Evolutionary conservation across 2,113 vertebrate species (phyloP), one percentile per base, ranked within the genome.

Genomic region (Strigops habroptila): DNA sequence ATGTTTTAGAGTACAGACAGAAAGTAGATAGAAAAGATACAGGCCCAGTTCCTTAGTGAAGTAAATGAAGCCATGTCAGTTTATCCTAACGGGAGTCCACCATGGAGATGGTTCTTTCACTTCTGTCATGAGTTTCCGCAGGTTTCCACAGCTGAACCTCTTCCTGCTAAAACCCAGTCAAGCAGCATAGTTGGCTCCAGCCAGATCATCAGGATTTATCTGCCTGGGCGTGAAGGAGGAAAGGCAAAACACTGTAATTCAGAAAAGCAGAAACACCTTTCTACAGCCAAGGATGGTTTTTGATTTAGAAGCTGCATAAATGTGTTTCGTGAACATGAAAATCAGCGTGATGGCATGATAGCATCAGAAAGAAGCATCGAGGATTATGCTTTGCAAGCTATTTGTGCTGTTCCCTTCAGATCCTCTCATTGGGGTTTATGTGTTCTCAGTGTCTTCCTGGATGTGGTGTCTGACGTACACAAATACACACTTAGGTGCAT

Each of bases 31-130:
- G 24, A 21, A 57, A 52, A 70, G 22, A 22, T 12, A 25, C 28
- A 39, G n/a, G n/a, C 39, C n/a, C n/a, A 81, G 25, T 25, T 82
- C 37, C 18, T n/a, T 1, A 2, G 9, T 53, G 63, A 63, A 81
- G 60, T 8, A 41, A 67, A 33, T 0, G 0, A 2, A 3, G 25
- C 37, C 37, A 7, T 0, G 4, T 6, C 1, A 7, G 46, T 83
- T 77, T 83, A 24, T 88, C 55, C 57, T 12, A 3, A 22, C 22
- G 3, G 25, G 44, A 71, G 12, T 48, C 39, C 82, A 57, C 30
- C 51, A 27, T 4, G 13, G 51, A 59, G n/a, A 37, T 49, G n/a
- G 24, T 69, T 68, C 63, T 27, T 69, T 82, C 53, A 16, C 44
- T 73, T 41, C 7, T 28, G 35, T 35, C 31, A 3, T 0, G 14